These are phyloP conservation scores for Carlito syrichta DNA, from an alignment of 2,113 vertebrate genomes.

Conservation along the genomic window DNA sequence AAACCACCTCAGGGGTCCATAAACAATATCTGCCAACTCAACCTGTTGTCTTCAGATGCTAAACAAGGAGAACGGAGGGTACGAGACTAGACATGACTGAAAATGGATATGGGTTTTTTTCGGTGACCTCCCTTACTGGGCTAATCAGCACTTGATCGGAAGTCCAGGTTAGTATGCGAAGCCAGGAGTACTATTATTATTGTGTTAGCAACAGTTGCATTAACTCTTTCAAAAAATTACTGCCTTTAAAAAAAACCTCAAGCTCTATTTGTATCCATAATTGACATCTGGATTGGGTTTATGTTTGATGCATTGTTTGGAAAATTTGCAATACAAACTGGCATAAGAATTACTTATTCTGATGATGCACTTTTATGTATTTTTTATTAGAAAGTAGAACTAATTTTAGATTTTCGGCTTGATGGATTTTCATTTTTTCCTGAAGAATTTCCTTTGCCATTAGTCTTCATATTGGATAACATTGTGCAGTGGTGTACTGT, in stretches of 20 bases:
- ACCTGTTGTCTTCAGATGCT: conserved; percentile 86
- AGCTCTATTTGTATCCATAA: conserved; percentile 84
- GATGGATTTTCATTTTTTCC: conserved; percentile 80
- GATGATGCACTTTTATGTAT: conserved; percentile 88
- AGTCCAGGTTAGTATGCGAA: conserved; percentile 88
- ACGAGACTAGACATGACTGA: conserved; percentile 80
- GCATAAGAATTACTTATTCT: conserved; percentile 84
- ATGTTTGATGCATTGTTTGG: conserved; percentile 84
- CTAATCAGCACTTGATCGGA: conserved; percentile 82
- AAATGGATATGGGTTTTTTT: conserved; percentile 82
- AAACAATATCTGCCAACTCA: conserved; percentile 87
- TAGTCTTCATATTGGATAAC: conserved; percentile 74
- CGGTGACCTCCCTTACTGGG: conserved; percentile 84
- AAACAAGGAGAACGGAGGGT: conserved; percentile 80
- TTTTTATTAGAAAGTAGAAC: conserved; percentile 85
- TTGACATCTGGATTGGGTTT: conserved; percentile 84
- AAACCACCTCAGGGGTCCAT: conserved; percentile 87
- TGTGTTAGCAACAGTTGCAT: conserved; percentile 88
- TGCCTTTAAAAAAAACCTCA: conserved; percentile 79
- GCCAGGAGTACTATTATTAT: conserved; percentile 86
- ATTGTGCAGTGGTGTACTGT: conserved; percentile 35
- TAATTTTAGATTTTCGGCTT: conserved; percentile 85
- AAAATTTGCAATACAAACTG: conserved; percentile 84
- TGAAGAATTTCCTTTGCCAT: conserved; percentile 76
- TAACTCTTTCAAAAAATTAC: conserved; percentile 85